Conservation (phyloP, 2,113 vertebrate species). For the Pseudonaja textilis region DNA sequence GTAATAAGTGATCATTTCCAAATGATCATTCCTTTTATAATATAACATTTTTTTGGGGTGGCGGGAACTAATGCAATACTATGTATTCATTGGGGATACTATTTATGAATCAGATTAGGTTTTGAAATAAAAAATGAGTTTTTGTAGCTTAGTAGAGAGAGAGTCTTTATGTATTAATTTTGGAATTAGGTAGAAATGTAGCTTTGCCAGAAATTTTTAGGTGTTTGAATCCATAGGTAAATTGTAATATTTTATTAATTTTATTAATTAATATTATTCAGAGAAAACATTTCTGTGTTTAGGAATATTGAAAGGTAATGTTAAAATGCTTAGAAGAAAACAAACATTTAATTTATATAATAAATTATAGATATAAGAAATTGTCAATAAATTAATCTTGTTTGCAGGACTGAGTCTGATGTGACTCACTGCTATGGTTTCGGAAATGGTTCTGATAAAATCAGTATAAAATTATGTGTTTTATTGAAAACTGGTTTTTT, state of each 20-base stretch:
- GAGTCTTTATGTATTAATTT: background rate
- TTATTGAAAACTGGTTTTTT: constrained; percentile 5
- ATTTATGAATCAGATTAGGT: background rate
- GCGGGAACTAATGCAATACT: too few species aligned
- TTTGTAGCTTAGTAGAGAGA: background rate
- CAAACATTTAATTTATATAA: constrained; percentile 8
- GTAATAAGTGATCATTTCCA: background rate
- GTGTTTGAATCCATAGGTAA: background rate
- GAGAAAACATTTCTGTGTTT: background rate
- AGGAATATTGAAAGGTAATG: constrained; percentile 15
- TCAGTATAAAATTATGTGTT: background rate
- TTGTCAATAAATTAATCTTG: constrained; percentile 2
- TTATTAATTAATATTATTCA: background rate
- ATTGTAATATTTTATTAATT: background rate
- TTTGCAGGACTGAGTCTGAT: constrained; percentile 23
- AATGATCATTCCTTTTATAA: background rate
- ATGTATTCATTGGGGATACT: background rate
- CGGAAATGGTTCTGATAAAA: constrained; percentile 1
- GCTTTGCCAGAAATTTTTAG: background rate
- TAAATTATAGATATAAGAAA: constrained; percentile 27
- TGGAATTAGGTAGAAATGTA: background rate
- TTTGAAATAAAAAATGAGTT: background rate
- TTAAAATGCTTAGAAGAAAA: background rate
- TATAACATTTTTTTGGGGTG: background rate
- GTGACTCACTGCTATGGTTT: background rate